phyloP scores from a whole-genome alignment of 2,797 vertebrate genomes.

The Sebastes goodei region DNA sequence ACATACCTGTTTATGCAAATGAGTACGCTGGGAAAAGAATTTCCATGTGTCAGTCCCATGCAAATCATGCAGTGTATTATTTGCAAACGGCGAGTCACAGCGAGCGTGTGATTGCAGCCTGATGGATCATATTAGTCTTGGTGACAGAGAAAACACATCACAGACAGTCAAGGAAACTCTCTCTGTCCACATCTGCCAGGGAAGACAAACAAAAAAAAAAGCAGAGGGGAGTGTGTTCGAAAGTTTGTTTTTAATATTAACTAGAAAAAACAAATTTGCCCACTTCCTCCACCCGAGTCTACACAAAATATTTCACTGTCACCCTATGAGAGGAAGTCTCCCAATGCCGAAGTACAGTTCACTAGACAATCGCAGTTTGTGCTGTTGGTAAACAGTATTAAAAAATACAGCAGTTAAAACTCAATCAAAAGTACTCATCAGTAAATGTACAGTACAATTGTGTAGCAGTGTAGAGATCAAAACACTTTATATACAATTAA shows the following conservation, averaged over 20 bases:
- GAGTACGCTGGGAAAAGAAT: neutral
- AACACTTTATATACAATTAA: constrained; percentile 14
- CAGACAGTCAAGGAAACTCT: neutral
- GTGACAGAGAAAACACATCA: constrained; percentile 29
- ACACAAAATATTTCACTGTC: constrained; percentile 46
- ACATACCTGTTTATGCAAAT: constrained; percentile 5
- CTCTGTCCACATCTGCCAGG: neutral
- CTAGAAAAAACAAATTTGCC: constrained; percentile 41
- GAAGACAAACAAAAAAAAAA: constrained; percentile 14
- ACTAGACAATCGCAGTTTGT: constrained; percentile 38
- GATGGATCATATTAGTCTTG: constrained; percentile 17
- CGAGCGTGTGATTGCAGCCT: neutral
- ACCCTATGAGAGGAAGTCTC: constrained; percentile 22
- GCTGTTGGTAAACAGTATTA: constrained; percentile 30
- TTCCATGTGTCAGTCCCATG: neutral
- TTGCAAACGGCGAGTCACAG: constrained; percentile 4
- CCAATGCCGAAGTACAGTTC: constrained; percentile 2
- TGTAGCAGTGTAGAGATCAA: constrained; percentile 8
- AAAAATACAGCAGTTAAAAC: constrained; percentile 25
- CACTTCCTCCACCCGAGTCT: constrained; percentile 55
- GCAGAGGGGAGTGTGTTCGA: constrained; percentile 6
- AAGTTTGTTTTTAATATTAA: constrained; percentile 62
- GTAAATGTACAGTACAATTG: constrained; percentile 21
- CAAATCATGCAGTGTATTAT: constrained; percentile 15
- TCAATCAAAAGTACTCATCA: constrained; percentile 12